phyloP scores from a whole-genome alignment of 2,113 vertebrate species.

The Poicephalus meyeri region DNA sequence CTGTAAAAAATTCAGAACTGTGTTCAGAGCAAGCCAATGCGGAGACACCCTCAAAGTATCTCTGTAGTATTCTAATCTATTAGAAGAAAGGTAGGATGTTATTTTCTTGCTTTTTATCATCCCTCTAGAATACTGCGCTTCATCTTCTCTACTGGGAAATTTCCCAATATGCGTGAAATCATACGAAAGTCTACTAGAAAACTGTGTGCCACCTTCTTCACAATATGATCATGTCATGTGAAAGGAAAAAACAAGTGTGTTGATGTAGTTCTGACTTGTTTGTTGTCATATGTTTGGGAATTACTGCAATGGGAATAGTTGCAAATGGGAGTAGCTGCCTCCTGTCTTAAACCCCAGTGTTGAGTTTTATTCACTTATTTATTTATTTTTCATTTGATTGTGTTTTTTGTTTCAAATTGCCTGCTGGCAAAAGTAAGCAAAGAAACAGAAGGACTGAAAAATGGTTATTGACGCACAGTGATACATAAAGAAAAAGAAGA shows the following conservation, averaged over 20 bases:
- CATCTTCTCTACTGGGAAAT: not conserved
- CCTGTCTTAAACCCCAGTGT: not conserved
- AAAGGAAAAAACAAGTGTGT: not conserved
- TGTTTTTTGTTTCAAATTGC: rapidly evolving
- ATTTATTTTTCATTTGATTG: not conserved
- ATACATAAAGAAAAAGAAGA: not conserved
- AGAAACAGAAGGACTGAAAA: not conserved
- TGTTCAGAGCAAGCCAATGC: not conserved
- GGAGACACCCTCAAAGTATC: not conserved
- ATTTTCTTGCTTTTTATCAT: not conserved
- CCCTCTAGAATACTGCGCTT: not conserved
- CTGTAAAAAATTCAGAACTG: not conserved
- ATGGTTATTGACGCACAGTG: not conserved
- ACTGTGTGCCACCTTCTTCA: not conserved
- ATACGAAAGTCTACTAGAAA: not conserved
- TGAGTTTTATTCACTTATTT: not conserved
- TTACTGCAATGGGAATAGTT: not conserved
- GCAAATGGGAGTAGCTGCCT: not conserved
- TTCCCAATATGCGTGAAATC: not conserved
- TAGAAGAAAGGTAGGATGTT: not conserved
- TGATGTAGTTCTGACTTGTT: rapidly evolving
- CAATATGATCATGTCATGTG: rapidly evolving
- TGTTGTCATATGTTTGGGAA: not conserved
- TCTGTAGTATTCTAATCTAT: not conserved
- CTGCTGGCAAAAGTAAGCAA: not conserved